Evolutionary conservation across 2,113 vertebrate genomes (phyloP), one percentile per base, ranked within the genome.

Genomic region (Laterallus jamaicensis): DNA sequence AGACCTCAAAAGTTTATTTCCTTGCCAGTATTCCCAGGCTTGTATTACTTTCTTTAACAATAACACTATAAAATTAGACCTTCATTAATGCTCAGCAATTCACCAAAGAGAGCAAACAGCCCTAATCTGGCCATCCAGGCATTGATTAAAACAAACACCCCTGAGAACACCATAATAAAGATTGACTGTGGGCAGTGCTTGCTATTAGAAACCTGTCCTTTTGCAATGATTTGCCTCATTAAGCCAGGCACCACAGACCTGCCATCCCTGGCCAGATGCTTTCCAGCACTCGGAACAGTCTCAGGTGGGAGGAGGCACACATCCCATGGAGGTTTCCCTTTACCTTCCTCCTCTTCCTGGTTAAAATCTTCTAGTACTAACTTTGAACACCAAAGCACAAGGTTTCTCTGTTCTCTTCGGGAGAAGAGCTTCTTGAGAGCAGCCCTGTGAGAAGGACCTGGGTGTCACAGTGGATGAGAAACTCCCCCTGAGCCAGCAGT

Each of bases 1-100:
- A 62, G 50, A 91, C 90, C 90, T 94, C 90, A 88, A 82, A 90
- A 91, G 73, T 91, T 90, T 62, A 60, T 85, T 85, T 78, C 80
- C 54, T 73, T 78, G 75, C 50, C 90, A 73, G 58, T 86, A 44
- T 87, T 90, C 71, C 40, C 32, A 71, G 76, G 82, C 59, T 91
- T 78, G 60, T 56, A 50, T 85, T 91, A 66, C 66, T 37, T 82
- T 47, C 69, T 75, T 79, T 62, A 92, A 82, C 88, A 94, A 32
- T 12, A 95, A 66, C 75, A 74, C 50, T 39, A 58, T 81, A 47
- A 84, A 96, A 94, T 93, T 80, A 93, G 69, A 84, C n/a, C 86
- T 94, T 88, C 49, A 12, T 84, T 94, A 86, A 66, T 71, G 78
- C 80, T 59, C 73, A 37, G 79, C 58, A 37, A 62, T 86, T 89